These are phyloP conservation scores for Aleiodes alternator DNA, from an alignment of 2,888 invertebrate species.

Conservation along the genomic window DNA sequence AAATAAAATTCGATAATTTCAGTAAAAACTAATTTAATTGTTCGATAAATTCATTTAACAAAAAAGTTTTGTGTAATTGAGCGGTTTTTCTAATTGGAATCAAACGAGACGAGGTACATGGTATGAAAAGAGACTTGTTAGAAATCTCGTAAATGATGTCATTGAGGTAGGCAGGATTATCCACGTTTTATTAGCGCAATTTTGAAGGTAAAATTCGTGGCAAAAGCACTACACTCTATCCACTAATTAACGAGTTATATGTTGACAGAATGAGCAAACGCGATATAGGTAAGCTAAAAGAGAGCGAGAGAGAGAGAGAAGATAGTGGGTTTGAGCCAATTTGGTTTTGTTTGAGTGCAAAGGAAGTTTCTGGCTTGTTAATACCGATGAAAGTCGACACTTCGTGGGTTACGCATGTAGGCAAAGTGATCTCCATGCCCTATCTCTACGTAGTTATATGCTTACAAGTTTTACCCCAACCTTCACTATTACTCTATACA, in stretches of 20 bases:
- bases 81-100: no score
- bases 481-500: neutral
- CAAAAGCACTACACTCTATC: constrained; percentile 24
- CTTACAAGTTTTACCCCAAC: constrained; percentile 6
- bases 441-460: constrained; percentile 21
- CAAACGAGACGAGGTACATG: neutral
- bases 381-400: constrained; percentile 36
- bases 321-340: constrained; percentile 1
- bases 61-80: no score
- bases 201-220: constrained; percentile 20
- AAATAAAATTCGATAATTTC: no score
- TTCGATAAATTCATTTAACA: no score
- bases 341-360: constrained; percentile 8
- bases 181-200: constrained; percentile 40
- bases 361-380: constrained; percentile 35
- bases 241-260: constrained; percentile 45
- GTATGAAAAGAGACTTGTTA: no score
- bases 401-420: neutral
- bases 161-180: constrained; percentile 38
- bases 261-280: constrained; percentile 19
- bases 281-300: neutral
- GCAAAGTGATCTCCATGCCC: constrained; percentile 21
- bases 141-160: constrained; percentile 32
- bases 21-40: no score
- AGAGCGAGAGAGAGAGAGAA: constrained; percentile 9